Evolutionary conservation across 2,797 vertebrate genomes (phyloP), one percentile per base, ranked within the genome.

Genomic region (Euthynnus affinis): DNA sequence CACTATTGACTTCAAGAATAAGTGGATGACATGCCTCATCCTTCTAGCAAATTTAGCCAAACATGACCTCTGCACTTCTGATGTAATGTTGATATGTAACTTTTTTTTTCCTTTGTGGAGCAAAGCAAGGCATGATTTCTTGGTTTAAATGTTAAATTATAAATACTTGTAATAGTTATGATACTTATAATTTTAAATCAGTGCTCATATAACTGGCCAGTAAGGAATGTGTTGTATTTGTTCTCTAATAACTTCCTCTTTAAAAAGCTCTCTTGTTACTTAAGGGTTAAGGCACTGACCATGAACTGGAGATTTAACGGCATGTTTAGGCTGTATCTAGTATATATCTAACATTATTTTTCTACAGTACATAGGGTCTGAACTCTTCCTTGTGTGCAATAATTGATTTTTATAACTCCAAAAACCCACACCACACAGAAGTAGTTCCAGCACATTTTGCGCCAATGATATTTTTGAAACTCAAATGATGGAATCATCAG

Each of bases 401-500:
- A 68, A 22, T 61, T 68, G 51, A 34, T 58, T 76, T 74, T 52
- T 29, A 27, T 4, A 22, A 51, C 44, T 42, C 46, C 13, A 69
- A 69, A 86, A 78, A 82, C 53, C 42, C 37, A 23, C 32, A n/a
- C 64, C 37, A 27, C n/a, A 14, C 29, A 48, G 48, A 65, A 76
- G 55, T 17, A 4, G 57, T 52, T 78, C 74, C 57, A 74, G 46
- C 18, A 23, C n/a, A 46, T 75, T 79, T 80, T 68, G 23, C 37
- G 15, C 58, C 17, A 52, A 52, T 71, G 49, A 70, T 83, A 81
- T 79, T 83, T 82, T 85, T 12, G 66, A 29, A 78, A n/a, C 22
- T 25, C 29, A 78, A 73, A 59, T 80, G 83, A 84, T 71, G 55
- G 66, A 72, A 80, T 72, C 52, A 81, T 83, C 77, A 72, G 42